phyloP scores from a whole-genome alignment of 2,797 vertebrate species.

The Notoglanidium macrostoma region DNA sequence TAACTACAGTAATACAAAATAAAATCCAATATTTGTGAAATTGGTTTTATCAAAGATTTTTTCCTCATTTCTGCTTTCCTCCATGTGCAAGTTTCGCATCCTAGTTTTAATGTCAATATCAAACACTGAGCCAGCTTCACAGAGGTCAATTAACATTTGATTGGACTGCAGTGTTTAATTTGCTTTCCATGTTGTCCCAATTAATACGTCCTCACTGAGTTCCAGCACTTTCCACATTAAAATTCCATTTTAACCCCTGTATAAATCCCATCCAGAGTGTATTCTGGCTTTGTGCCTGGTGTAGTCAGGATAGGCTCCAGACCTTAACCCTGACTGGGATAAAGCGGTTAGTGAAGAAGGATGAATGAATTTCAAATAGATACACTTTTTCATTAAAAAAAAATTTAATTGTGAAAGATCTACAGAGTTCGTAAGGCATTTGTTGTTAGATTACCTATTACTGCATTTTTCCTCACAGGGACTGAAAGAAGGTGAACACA shows the following conservation, averaged over 20 bases:
- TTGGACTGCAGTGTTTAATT: neutral
- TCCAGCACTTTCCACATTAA: neutral
- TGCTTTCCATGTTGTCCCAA: neutral
- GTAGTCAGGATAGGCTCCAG: neutral
- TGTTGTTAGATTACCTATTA: neutral
- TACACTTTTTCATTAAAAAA: neutral
- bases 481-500: neutral
- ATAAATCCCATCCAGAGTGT: neutral
- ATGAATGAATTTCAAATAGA: neutral
- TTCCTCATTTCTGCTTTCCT: neutral
- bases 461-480: neutral
- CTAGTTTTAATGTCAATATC: neutral
- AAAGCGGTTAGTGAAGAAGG: neutral
- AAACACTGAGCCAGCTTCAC: too few species aligned
- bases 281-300: neutral
- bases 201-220: neutral
- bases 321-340: neutral
- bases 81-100: neutral
- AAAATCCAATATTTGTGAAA: neutral
- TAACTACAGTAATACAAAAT: neutral
- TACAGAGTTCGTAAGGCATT: neutral
- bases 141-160: neutral
- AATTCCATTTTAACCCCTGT: neutral
- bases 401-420: neutral
- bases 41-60: neutral